Evolutionary conservation across 2,888 invertebrate species (phyloP).

Genomic region (Cephus sareptanus): DNA sequence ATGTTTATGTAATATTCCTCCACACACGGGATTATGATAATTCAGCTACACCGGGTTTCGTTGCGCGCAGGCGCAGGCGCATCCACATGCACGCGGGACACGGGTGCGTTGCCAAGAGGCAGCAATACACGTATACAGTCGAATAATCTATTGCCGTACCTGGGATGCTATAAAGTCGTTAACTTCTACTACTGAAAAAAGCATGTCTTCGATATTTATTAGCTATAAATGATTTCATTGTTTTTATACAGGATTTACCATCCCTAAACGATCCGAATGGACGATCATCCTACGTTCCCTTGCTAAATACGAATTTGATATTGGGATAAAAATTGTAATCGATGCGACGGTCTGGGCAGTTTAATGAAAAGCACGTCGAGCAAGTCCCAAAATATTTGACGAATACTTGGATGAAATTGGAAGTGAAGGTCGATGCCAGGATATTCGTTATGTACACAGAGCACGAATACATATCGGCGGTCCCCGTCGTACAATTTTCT

Average conservation of each 20-base stretch:
- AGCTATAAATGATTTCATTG: conserved; percentile 19
- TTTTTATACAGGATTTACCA: neutral
- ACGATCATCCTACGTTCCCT: neutral
- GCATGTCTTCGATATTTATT: conserved; percentile 15
- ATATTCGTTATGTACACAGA: neutral
- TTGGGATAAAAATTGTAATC: neutral
- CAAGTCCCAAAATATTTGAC: neutral
- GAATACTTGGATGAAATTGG: neutral
- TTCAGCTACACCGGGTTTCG: neutral
- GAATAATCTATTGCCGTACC: neutral
- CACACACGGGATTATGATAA: conserved; percentile 17
- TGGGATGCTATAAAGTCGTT: conserved; percentile 11
- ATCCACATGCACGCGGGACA: too few relatives aligned
- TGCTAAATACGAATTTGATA: neutral
- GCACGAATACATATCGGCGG: neutral
- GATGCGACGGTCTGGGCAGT: neutral
- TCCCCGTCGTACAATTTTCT: conserved; percentile 24
- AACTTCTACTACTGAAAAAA: conserved; percentile 1
- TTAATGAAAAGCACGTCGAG: neutral
- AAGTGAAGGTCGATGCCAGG: neutral
- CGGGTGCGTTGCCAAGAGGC: too few relatives aligned
- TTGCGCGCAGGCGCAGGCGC: neutral
- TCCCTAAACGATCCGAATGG: neutral
- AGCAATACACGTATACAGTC: neutral
- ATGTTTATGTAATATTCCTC: conserved; percentile 5